A percentile compares a stretch with the other conserved stretches of the same genome.
These are phyloP conservation scores for Manis javanica DNA, from an alignment of 2,797 vertebrate species.

Conservation along the genomic window DNA sequence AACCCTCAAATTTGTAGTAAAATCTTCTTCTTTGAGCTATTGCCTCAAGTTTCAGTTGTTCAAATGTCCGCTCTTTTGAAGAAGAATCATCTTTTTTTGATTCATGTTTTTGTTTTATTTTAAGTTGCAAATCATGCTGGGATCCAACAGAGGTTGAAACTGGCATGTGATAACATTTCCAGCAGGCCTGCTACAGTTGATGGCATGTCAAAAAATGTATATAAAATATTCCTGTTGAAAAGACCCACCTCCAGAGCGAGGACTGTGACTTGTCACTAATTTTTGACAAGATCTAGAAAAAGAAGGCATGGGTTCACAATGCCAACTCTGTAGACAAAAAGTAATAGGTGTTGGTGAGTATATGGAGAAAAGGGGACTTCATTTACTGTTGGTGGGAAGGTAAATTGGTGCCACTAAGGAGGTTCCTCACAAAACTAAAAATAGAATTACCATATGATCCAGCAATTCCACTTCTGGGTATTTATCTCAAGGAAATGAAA, in stretches of 20 bases:
- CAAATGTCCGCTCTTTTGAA: not conserved
- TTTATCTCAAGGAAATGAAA: not conserved
- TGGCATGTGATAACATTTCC: not conserved
- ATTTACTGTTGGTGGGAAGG: not conserved
- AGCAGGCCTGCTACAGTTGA: not conserved
- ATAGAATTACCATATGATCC: not conserved
- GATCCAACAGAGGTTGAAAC: not conserved
- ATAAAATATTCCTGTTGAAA: slow-evolving; percentile 30
- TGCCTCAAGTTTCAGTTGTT: slow-evolving; percentile 22
- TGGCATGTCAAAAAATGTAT: not conserved
- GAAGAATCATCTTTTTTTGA: not conserved
- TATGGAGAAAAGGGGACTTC: not conserved
- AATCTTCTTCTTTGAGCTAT: not conserved
- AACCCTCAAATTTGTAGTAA: not conserved
- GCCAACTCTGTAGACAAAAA: not conserved
- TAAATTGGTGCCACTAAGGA: not conserved
- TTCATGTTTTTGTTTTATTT: not conserved
- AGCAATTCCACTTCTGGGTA: not conserved
- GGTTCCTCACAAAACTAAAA: not conserved
- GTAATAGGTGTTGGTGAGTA: not conserved
- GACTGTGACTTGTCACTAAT: not conserved
- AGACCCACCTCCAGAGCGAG: not conserved
- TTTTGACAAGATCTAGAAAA: not conserved
- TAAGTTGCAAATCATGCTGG: slow-evolving; percentile 28
- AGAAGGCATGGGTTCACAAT: slow-evolving; percentile 10